Base-by-base conservation (phyloP, 1,140 invertebrate genomes). In the Triops longicaudatus region DNA sequence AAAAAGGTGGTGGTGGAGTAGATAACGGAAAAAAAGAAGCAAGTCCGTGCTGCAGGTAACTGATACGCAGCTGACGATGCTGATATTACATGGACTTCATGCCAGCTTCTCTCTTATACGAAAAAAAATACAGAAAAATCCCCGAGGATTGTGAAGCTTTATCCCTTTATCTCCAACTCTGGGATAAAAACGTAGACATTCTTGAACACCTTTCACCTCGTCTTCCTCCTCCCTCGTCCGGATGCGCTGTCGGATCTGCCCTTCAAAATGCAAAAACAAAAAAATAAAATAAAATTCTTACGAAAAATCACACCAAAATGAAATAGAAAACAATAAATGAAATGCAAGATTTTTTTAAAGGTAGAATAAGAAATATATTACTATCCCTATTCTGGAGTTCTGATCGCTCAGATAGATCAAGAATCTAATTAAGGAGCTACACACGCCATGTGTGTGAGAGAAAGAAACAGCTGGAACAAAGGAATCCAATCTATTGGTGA, bases 41-140 rank as follows among this genome's bases (percentile, higher is more conserved):
- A n/a, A 63, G 50, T 63, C 50, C 50, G 50, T 63, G 50, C 50
- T 63, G 50, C 50, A 63, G 50, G 50, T 63, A 63, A 63, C 50
- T 63, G 50, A 63, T 63, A 63, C 50, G 22, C 50, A 63, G 50
- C 50, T 63, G 50, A 63, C 50, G 50, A 63, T 63, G 50, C 50
- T 63, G 50, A 63, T 63, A 63, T 63, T 63, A 63, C 50, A 63
- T 22, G 50, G 50, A 63, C 50, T 63, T 6, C 50, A 63, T 63
- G 50, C 17, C 50, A 63, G 50, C 50, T 63, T 63, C 50, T 63
- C 50, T 63, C 31, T 37, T 37, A 4, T 37, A 2, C 31, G 31
- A 7, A 37, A 37, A 37, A 37, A 37, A 37, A 37, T 37, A 37
- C 17, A 17, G 50, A 63, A 22, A 63, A 63, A 63, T 63, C 22